These are phyloP conservation scores for Syngnathoides biaculeatus DNA, from an alignment of 2,113 vertebrate species.

Conservation along the genomic window DNA sequence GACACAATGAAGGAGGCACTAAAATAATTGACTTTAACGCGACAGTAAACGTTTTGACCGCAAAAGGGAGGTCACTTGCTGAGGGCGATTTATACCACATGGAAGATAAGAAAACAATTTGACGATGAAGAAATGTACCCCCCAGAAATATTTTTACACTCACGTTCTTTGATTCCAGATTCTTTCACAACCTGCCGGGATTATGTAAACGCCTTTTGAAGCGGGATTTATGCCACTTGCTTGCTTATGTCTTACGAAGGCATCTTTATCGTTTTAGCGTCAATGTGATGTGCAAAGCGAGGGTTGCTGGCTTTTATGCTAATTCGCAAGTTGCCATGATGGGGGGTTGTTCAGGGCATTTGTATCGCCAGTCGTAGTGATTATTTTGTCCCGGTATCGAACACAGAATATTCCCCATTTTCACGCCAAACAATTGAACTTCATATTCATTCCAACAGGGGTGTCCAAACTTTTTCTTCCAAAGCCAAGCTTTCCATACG, in stretches of 20 bases:
- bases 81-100: slow-evolving; percentile 23
- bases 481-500: too few relatives aligned
- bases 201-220: slow-evolving; percentile 21
- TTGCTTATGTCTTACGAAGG: slow-evolving; percentile 16
- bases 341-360: too few relatives aligned
- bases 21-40: slow-evolving; percentile 23
- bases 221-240: slow-evolving; percentile 32
- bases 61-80: slow-evolving; percentile 35
- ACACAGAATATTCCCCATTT: too few relatives aligned
- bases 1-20: slow-evolving; percentile 4
- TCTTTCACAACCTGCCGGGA: slow-evolving; percentile 41
- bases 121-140: background rate
- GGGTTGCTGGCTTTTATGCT: too few relatives aligned
- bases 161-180: too few relatives aligned
- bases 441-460: too few relatives aligned
- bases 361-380: too few relatives aligned
- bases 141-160: slow-evolving; percentile 18
- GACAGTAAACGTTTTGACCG: slow-evolving; percentile 3
- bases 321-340: too few relatives aligned
- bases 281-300: too few relatives aligned
- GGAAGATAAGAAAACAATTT: slow-evolving; percentile 43
- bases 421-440: too few relatives aligned
- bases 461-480: too few relatives aligned
- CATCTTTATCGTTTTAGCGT: background rate
- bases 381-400: too few relatives aligned